Conservation (phyloP, 2,888 invertebrate genomes). For the Luperina testacea region DNA sequence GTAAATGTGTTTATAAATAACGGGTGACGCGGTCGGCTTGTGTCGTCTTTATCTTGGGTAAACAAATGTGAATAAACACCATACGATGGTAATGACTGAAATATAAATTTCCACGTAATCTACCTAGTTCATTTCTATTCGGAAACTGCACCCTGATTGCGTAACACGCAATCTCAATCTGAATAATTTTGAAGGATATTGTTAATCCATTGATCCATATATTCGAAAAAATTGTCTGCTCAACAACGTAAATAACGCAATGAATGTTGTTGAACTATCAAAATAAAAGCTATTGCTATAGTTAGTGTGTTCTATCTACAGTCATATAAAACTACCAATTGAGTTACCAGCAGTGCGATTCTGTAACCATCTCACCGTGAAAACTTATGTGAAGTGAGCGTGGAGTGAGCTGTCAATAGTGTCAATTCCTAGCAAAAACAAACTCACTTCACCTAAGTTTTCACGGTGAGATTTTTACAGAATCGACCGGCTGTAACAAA, state of each 20-base stretch:
- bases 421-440: no score
- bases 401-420: no score
- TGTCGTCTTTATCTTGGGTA: conserved; percentile 48
- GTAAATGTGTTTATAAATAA: conserved; percentile 55
- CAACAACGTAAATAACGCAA: background rate
- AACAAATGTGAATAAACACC: conserved; percentile 37
- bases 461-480: no score
- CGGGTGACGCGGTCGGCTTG: conserved; percentile 31
- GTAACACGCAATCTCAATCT: no score
- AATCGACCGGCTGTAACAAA: no score
- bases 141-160: background rate
- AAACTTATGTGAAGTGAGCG: no score
- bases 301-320: background rate
- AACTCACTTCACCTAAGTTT: no score
- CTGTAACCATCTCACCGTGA: no score
- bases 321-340: no score
- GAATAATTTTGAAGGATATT: background rate
- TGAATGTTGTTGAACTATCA: background rate
- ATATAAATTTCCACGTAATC: conserved; percentile 19
- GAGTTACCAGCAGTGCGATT: no score
- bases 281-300: background rate
- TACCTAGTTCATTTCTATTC: background rate
- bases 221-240: background rate
- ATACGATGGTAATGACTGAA: conserved; percentile 28
- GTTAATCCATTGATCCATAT: background rate